Evolutionary conservation across 1,140 invertebrate species (phyloP).

Genomic region (Bombus consobrinus): DNA sequence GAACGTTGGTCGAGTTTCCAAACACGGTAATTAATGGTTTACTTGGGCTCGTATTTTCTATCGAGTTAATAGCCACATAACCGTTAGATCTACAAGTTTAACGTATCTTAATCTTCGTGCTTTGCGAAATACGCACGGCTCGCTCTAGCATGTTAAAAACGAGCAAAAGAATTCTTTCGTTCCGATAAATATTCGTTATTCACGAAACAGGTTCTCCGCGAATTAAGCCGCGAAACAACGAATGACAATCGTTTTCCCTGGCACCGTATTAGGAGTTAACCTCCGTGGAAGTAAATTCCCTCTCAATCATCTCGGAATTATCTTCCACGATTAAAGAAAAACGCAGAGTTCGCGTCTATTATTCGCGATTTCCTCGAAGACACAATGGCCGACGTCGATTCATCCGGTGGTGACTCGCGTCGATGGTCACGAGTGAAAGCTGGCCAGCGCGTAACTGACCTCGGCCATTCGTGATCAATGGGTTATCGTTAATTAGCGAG

Average conservation of each 20-base stretch:
- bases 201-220: not conserved
- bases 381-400: not conserved
- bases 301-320: not conserved
- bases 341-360: not conserved
- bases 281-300: not conserved
- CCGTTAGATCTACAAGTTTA: not conserved
- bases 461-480: slow-evolving; percentile 38
- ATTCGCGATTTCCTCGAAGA: not conserved
- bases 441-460: slow-evolving; percentile 45
- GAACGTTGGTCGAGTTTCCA: too few species aligned
- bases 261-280: not conserved
- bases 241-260: not conserved
- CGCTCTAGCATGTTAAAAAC: not conserved
- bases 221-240: not conserved
- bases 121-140: not conserved
- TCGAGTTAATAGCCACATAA: not conserved
- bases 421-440: slow-evolving; percentile 39
- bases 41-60: too few species aligned
- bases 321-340: slow-evolving; percentile 9
- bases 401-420: not conserved
- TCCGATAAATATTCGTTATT: not conserved
- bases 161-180: not conserved
- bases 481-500: slow-evolving; percentile 38
- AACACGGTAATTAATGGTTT: too few species aligned
- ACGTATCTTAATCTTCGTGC: slow-evolving; percentile 1